A percentile compares a stretch with the other conserved stretches of the same genome.
Evolutionary conservation across 2,888 invertebrate genomes (phyloP).

Genomic region (Cecidostiba fungosa): DNA sequence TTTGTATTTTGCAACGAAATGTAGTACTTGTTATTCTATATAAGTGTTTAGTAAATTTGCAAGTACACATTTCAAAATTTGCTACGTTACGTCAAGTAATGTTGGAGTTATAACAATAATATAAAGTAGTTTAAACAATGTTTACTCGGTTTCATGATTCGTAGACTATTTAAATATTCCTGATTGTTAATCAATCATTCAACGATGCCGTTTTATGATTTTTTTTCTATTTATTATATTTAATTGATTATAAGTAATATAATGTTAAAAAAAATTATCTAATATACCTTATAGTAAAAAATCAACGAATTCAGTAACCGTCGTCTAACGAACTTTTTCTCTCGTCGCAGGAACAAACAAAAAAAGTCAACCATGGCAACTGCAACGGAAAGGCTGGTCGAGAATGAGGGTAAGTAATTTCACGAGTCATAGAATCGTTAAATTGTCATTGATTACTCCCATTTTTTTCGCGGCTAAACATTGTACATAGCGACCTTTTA

Average conservation of each 20-base stretch:
- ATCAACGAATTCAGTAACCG: not conserved
- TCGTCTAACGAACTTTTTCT: constrained; percentile 18
- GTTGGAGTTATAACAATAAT: too few relatives aligned
- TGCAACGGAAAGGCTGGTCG: constrained; percentile 51
- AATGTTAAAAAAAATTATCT: too few relatives aligned
- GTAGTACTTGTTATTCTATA: not conserved
- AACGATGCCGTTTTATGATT: too few relatives aligned
- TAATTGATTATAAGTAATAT: too few relatives aligned
- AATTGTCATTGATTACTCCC: constrained; percentile 55
- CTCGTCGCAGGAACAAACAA: constrained; percentile 32
- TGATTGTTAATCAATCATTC: too few relatives aligned
- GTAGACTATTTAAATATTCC: too few relatives aligned
- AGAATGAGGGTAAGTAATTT: constrained; percentile 63
- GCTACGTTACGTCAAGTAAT: too few relatives aligned
- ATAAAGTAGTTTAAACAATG: too few relatives aligned
- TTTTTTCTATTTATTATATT: too few relatives aligned
- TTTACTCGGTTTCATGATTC: too few relatives aligned
- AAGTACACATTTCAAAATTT: too few relatives aligned
- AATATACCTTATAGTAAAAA: not conserved
- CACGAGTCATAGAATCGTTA: constrained; percentile 61
- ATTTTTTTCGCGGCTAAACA: constrained; percentile 39
- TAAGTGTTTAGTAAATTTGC: too few relatives aligned
- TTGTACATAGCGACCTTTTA: constrained; percentile 32
- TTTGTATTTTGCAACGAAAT: not conserved
- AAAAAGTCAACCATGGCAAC: constrained; percentile 59